Percentiles rank a stretch among this genome's conserved stretches.
Conservation (phyloP, 2,888 invertebrate genomes). For the Agrilus cyanescens region DNA sequence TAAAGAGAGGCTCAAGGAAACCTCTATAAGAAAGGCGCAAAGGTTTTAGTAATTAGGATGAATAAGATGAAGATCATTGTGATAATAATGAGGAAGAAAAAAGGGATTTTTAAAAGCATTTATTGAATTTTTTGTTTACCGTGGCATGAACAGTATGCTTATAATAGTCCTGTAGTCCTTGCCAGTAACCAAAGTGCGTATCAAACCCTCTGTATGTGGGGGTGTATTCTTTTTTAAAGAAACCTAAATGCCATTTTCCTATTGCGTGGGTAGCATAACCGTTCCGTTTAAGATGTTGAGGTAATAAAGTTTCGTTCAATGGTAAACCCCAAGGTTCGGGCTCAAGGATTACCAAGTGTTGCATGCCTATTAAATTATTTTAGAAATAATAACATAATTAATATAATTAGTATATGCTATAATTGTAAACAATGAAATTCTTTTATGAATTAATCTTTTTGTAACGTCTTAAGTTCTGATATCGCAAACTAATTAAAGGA, state of each 20-base stretch:
- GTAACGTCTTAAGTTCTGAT: too few species aligned
- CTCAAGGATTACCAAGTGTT: constrained; percentile 57
- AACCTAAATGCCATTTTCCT: constrained; percentile 84
- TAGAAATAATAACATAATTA: too few species aligned
- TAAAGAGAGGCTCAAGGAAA: too few species aligned
- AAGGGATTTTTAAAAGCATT: background rate
- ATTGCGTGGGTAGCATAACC: constrained; percentile 68
- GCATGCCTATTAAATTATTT: constrained; percentile 45
- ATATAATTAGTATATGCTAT: too few species aligned
- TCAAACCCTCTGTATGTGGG: constrained; percentile 70
- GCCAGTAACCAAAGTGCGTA: constrained; percentile 74
- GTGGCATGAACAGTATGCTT: constrained; percentile 43
- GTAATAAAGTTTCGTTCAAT: constrained; percentile 42
- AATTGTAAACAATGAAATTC: too few species aligned
- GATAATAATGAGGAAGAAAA: too few species aligned
- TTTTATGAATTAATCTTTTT: too few species aligned
- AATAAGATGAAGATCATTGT: too few species aligned
- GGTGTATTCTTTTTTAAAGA: constrained; percentile 55
- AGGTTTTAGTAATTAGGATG: too few species aligned
- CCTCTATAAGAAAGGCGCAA: too few species aligned
- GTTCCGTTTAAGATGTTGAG: constrained; percentile 49
- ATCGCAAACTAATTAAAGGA: too few species aligned
- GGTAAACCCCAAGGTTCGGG: constrained; percentile 66
- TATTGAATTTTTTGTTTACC: constrained; percentile 28
- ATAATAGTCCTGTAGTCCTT: constrained; percentile 72